Base-by-base conservation (phyloP, 2,888 invertebrate species). In the Cosmopolites sordidus region DNA sequence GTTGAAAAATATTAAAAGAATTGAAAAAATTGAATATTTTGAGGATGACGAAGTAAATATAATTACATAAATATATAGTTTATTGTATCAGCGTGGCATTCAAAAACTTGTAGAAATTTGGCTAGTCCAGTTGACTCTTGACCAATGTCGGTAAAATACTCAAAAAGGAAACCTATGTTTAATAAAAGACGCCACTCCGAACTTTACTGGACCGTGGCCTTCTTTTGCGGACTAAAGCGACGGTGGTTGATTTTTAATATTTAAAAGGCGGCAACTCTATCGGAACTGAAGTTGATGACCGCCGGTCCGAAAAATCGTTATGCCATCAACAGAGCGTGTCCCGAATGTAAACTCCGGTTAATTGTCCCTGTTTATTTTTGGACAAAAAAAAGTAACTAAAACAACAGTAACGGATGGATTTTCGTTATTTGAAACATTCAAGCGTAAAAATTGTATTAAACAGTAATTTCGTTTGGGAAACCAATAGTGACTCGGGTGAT, bases 231-330 rank as follows among this genome's bases (percentile, higher is more conserved):
- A 48, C 29, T 46, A 55, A 56, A 52, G 51, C 33, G 38, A 48
- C 51, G 56, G 51, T 45, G 40, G 33, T 12, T 48, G 51, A 51
- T 56, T 56, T 52, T 56, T 51, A 55, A 55, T 47, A 55, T 48
- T 55, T 48, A 55, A 55, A 55, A 51, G 50, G 38, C 41, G 29
- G 42, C 33, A 48, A 48, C 33, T 41, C 48, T 29, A 51, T 48
- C 41, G 40, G 43, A 43, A 30, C 43, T 39, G 39, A 29, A 38
- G 41, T 22, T 48, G 47, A 47, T 55, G 53, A 46, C 40, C 53
- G 52, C 29, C 52, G 43, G 49, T 29, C 51, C 56, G 56, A 52
- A 46, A 48, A 56, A 56, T 52, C 48, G 51, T 42, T 14, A 22
- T 27, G 42, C 41, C 45, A 48, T 48, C 51, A 46, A 37, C 50